Evolutionary conservation across 1,140 invertebrate genomes (phyloP), one percentile per base, ranked within the genome.

Genomic region (Centruroides vittatus): DNA sequence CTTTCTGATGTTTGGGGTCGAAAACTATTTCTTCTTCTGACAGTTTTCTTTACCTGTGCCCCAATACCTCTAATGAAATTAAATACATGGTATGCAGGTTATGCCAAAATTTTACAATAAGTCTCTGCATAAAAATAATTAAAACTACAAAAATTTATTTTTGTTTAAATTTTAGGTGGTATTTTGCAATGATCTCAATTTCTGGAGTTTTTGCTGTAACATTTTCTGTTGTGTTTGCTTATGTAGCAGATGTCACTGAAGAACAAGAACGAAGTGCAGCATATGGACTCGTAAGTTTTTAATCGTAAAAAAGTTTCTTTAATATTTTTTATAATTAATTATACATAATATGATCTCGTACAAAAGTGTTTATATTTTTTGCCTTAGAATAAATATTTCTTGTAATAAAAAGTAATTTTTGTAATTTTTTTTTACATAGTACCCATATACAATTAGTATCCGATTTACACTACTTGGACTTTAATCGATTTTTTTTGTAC

Each of bases 191-290:
- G 87, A 95, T 99, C 76, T 95, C 91, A 69, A 93, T 99, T 73
- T 96, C 92, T 65, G 96, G 96, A 61, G 86, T 98, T 62, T 99
- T 99, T 77, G 92, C 96, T 57, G 96, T 98, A 57, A 99, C 96
- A 52, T 99, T 99, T 75, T 93, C 89, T 57, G 94, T 99, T 61
- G 93, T 99, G 35, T 98, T 99, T 79, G 95, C 96, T 23, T 99
- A 99, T 77, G 96, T 99, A 60, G 96, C 96, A 48, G 96, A 99
- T 78, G 93, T 99, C n/a, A 99, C 96, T 35, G 91, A 94, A 65
- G 92, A 98, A 70, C 85, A 89, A 70, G 93, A 99, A 73, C 80
- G 97, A 58, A 94, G 91, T 69, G 82, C 88, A 59, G 95, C 96
- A 10, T 99, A 99, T 79, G 96, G 96, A 58, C 78, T 98, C 69